A percentile compares a stretch with the other conserved stretches of the same genome.
Conservation (phyloP, 2,797 vertebrate species). For the Rhinophrynus dorsalis region DNA sequence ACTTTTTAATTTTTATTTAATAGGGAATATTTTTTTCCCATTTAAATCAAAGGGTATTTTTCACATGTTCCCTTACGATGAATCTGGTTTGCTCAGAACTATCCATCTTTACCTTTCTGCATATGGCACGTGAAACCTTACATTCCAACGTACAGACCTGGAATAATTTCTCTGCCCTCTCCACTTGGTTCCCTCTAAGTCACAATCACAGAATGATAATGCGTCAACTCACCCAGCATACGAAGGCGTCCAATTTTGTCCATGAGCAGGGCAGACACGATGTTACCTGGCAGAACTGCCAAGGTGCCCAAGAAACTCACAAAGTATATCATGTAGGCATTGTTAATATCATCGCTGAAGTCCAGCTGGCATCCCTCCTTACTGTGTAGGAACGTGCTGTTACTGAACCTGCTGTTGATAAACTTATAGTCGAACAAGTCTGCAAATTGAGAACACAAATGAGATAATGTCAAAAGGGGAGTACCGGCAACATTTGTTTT, state of each 20-base stretch:
- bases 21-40: too few relatives aligned
- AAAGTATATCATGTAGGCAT: slow-evolving; percentile 98
- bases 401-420: slow-evolving; percentile 85
- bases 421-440: slow-evolving; percentile 95
- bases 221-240: slow-evolving; percentile 83
- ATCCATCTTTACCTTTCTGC: too few relatives aligned
- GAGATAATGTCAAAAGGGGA: not conserved
- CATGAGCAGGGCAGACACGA: slow-evolving; percentile 94
- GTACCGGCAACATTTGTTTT: too few relatives aligned
- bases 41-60: too few relatives aligned
- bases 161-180: too few relatives aligned
- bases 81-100: too few relatives aligned
- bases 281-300: slow-evolving; percentile 94
- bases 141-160: too few relatives aligned
- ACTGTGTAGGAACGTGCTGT: slow-evolving; percentile 96
- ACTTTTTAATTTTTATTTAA: too few relatives aligned
- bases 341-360: slow-evolving; percentile 87
- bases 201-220: too few relatives aligned
- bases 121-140: too few relatives aligned
- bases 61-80: too few relatives aligned
- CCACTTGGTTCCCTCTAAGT: too few relatives aligned
- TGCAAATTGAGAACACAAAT: slow-evolving; percentile 51
- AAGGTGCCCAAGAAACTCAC: slow-evolving; percentile 95
- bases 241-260: slow-evolving; percentile 95
- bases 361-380: slow-evolving; percentile 96